Conservation (phyloP, 2,113 vertebrate genomes). For the Ceyx margarethae region DNA sequence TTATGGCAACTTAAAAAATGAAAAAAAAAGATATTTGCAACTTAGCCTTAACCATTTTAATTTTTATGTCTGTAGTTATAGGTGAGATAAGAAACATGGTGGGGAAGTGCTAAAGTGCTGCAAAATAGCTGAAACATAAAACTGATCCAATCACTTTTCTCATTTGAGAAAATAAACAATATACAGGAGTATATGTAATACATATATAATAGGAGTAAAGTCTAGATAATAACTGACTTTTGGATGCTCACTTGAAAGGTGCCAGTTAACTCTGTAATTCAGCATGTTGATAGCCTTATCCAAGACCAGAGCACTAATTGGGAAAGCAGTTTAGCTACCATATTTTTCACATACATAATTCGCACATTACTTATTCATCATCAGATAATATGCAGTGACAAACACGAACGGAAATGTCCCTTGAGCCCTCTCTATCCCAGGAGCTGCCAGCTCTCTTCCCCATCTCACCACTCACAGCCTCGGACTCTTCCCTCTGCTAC, state of each 20-base stretch:
- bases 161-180: background rate
- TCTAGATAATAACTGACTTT: background rate
- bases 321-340: background rate
- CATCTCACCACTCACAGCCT: background rate
- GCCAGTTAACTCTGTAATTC: background rate
- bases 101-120: background rate
- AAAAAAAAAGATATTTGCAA: background rate
- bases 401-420: background rate
- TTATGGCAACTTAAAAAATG: background rate
- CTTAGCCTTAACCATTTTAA: background rate
- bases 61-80: background rate
- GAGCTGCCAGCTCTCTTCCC: background rate
- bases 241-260: background rate
- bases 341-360: background rate
- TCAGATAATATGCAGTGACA: background rate
- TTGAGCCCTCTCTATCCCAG: background rate
- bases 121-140: background rate
- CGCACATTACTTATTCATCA: background rate
- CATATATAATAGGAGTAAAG: background rate
- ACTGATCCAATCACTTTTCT: background rate
- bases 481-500: background rate
- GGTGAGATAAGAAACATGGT: background rate
- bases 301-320: background rate
- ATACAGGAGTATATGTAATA: no score
- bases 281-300: background rate